Evolutionary conservation across 2,113 vertebrate genomes (phyloP).

Genomic region (Eclectus roratus): DNA sequence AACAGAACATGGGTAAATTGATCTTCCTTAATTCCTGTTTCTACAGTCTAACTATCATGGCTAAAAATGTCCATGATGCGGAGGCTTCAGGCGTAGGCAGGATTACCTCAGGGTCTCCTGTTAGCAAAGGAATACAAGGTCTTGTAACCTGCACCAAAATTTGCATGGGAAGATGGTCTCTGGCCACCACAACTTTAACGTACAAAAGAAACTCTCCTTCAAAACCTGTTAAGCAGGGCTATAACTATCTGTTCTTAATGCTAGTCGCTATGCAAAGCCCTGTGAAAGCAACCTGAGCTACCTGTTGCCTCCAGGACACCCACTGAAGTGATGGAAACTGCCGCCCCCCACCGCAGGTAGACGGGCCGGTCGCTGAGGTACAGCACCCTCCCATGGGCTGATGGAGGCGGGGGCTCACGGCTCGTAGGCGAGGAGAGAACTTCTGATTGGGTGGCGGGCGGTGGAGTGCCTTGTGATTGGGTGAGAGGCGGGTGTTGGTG

Average conservation of each 20-base stretch:
- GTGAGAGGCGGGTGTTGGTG: neutral
- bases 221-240: neutral
- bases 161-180: neutral
- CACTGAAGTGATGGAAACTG: too few relatives aligned
- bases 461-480: neutral
- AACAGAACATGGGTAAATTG: fast-evolving
- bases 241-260: neutral
- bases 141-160: too few relatives aligned
- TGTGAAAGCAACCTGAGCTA: fast-evolving
- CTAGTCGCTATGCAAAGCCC: neutral
- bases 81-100: neutral
- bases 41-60: neutral
- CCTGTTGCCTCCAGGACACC: fast-evolving
- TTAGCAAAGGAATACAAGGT: neutral
- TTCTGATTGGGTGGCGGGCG: neutral
- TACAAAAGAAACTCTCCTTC: neutral
- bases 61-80: neutral
- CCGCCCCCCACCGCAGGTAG: too few relatives aligned
- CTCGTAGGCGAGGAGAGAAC: neutral
- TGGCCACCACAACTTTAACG: neutral
- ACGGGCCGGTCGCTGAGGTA: neutral
- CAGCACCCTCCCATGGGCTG: neutral
- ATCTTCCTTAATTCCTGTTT: neutral
- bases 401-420: too few relatives aligned
- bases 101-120: neutral